These are phyloP conservation scores for Amphilophus citrinellus DNA, from an alignment of 2,113 vertebrate genomes.

Conservation along the genomic window DNA sequence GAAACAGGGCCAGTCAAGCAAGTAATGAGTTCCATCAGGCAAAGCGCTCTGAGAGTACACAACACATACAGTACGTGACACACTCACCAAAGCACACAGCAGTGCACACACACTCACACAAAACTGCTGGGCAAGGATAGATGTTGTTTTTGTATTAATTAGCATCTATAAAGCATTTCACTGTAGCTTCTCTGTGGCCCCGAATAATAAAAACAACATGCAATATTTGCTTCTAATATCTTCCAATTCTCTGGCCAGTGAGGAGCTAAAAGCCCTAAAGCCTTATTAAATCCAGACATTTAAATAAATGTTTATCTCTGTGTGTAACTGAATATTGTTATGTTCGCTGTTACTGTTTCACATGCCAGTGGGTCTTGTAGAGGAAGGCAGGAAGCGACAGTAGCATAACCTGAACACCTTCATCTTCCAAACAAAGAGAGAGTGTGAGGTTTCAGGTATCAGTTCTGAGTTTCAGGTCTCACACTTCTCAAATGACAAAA, in stretches of 20 bases:
- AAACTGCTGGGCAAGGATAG: slow-evolving; percentile 49
- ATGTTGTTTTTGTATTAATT: slow-evolving; percentile 70
- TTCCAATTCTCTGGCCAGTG: slow-evolving; percentile 13
- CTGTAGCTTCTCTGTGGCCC: slow-evolving; percentile 40
- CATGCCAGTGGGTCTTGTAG: not conserved
- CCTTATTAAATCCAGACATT: slow-evolving; percentile 16
- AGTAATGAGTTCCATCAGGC: slow-evolving; percentile 71
- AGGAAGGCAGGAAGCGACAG: not conserved
- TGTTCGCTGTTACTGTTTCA: not conserved
- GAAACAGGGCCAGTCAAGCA: slow-evolving; percentile 57
- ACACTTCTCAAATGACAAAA: not conserved
- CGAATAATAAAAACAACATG: slow-evolving; percentile 59
- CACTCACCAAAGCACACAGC: slow-evolving; percentile 10
- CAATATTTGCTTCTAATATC: slow-evolving; percentile 23
- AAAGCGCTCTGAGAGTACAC: slow-evolving; percentile 51
- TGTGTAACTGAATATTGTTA: not conserved
- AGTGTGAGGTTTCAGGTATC: not conserved
- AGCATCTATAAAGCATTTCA: slow-evolving; percentile 58
- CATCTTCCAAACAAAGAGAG: not conserved
- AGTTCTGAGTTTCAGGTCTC: not conserved
- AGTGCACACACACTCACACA: slow-evolving; percentile 17
- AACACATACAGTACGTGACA: slow-evolving; percentile 30
- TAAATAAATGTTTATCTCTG: not conserved
- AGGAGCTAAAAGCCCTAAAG: slow-evolving; percentile 16
- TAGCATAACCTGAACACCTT: not conserved